Evolutionary conservation across 2,888 invertebrate species (phyloP).

Genomic region (Platycheirus albimanus): DNA sequence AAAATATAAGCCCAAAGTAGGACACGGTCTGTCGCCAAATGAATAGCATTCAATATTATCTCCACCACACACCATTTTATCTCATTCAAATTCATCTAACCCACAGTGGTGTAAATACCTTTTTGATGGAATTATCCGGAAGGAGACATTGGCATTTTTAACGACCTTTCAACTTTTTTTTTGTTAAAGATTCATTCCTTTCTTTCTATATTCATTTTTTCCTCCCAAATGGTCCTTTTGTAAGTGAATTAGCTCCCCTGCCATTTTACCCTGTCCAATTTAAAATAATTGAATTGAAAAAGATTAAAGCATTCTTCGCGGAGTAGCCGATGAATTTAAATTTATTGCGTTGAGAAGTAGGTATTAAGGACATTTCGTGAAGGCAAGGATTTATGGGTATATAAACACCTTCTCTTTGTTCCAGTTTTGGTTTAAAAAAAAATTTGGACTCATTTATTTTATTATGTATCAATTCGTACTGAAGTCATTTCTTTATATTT

Average conservation of each 20-base stretch:
- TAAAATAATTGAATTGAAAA: conserved; percentile 82
- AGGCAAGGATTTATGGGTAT: conserved; percentile 47
- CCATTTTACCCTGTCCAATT: conserved; percentile 77
- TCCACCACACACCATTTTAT: background rate
- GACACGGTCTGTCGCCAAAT: conserved; percentile 57
- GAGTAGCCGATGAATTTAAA: conserved; percentile 56
- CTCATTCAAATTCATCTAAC: conserved; percentile 60
- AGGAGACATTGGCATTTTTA: conserved; percentile 72
- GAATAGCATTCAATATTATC: conserved; percentile 60
- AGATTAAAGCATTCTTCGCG: conserved; percentile 80
- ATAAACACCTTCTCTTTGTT: conserved; percentile 72
- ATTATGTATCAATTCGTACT: background rate
- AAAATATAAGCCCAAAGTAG: conserved; percentile 29
- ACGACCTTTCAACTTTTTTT: conserved; percentile 61
- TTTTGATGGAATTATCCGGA: conserved; percentile 72
- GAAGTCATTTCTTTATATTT: too few species aligned
- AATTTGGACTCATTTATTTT: conserved; percentile 8
- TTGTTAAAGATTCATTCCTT: conserved; percentile 12
- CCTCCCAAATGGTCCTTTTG: conserved; percentile 53
- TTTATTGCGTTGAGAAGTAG: conserved; percentile 44
- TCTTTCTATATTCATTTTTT: conserved; percentile 1
- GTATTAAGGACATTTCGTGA: conserved; percentile 13
- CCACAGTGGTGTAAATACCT: conserved; percentile 69
- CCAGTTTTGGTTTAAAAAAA: conserved; percentile 22
- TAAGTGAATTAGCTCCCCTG: conserved; percentile 70